Evolutionary conservation across 1,140 invertebrate genomes (phyloP).

Genomic region (Pseudoatta argentina): DNA sequence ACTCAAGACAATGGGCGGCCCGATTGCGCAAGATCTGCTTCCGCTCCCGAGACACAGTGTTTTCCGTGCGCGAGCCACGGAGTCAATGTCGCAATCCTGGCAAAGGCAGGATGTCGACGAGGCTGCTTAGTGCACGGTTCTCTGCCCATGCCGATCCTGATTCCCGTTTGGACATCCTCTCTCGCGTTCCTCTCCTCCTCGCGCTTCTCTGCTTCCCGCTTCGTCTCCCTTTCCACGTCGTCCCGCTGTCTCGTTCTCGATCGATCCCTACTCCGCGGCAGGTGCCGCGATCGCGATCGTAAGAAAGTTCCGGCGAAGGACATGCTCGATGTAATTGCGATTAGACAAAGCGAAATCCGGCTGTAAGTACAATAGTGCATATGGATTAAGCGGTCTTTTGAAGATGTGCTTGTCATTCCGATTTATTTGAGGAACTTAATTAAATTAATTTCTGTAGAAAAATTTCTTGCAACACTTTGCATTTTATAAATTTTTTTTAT

Average conservation of each 20-base stretch:
- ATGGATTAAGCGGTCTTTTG: conserved; percentile 5
- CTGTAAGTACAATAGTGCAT: neutral
- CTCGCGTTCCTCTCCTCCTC: conserved; percentile 20
- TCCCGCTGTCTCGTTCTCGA: conserved; percentile 48
- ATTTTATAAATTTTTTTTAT: neutral
- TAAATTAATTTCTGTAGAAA: neutral
- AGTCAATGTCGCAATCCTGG: conserved; percentile 80
- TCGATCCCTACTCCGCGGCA: conserved; percentile 47
- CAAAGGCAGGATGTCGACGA: conserved; percentile 84
- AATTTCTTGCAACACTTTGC: neutral
- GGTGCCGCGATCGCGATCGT: conserved; percentile 41
- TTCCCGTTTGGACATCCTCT: conserved; percentile 76
- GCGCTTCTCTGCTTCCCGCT: neutral
- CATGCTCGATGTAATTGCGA: conserved; percentile 44
- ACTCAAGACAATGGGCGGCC: conserved; percentile 82
- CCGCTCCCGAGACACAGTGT: conserved; percentile 78
- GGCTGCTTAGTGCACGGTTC: conserved; percentile 81
- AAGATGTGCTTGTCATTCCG: neutral
- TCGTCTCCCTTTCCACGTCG: conserved; percentile 44
- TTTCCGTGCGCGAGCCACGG: conserved; percentile 73
- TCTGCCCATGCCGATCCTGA: conserved; percentile 81
- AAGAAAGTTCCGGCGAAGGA: conserved; percentile 56
- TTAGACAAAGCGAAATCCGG: conserved; percentile 43
- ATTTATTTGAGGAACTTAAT: neutral
- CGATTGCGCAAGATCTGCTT: conserved; percentile 82